Evolutionary conservation across 1,140 invertebrate species (phyloP).

Genomic region (Adelges cooleyi): DNA sequence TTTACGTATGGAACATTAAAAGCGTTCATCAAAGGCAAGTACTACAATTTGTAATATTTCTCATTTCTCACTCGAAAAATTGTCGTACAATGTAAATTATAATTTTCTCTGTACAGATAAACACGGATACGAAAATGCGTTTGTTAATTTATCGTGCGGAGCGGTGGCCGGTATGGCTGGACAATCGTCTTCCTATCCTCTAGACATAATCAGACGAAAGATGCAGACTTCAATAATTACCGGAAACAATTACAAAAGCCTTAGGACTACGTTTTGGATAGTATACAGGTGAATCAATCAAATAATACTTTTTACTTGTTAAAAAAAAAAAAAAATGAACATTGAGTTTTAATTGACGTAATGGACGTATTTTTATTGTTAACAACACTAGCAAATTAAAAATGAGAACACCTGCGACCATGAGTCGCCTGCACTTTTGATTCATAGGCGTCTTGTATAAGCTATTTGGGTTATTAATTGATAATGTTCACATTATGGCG

Average conservation of each 20-base stretch:
- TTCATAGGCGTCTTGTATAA: too few species aligned
- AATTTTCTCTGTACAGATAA: conserved; percentile 31
- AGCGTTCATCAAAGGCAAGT: conserved; percentile 62
- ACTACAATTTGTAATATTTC: conserved; percentile 30
- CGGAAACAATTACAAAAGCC: conserved; percentile 50
- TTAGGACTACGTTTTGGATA: conserved; percentile 48
- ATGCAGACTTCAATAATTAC: conserved; percentile 63
- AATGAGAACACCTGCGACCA: too few species aligned
- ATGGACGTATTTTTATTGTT: too few species aligned
- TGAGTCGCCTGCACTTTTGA: too few species aligned
- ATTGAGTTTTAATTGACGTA: background rate
- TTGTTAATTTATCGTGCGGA: conserved; percentile 66
- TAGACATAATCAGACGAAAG: conserved; percentile 79
- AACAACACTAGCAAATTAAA: too few species aligned
- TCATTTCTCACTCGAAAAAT: background rate
- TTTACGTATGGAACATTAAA: conserved; percentile 95
- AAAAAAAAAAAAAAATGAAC: background rate
- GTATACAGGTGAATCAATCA: conserved; percentile 49
- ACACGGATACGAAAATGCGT: conserved; percentile 42
- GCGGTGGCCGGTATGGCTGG: conserved; percentile 84
- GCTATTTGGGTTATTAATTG: too few species aligned
- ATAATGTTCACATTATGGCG: too few species aligned
- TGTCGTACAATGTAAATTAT: background rate
- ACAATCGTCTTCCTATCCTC: conserved; percentile 90
- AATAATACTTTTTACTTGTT: conserved; percentile 19